Conservation (phyloP, 2,797 vertebrate species). For the Tamandua tetradactyla region DNA sequence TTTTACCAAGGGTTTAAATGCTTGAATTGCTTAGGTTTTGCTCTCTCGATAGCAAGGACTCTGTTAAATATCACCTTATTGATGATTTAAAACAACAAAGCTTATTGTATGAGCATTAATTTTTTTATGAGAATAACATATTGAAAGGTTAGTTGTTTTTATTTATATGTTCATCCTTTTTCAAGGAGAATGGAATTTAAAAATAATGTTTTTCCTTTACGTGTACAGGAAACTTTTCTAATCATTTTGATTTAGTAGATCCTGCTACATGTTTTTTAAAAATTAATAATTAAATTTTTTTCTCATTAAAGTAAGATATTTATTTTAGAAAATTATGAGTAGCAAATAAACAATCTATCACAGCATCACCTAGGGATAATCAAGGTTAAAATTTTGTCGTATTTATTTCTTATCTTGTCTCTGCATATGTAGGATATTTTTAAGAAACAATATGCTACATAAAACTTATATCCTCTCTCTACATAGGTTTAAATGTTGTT, state of each 20-base stretch:
- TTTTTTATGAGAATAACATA: neutral
- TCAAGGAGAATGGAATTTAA: neutral
- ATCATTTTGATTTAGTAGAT: neutral
- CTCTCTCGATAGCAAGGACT: neutral
- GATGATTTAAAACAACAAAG: neutral
- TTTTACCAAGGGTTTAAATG: neutral
- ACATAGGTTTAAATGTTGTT: neutral
- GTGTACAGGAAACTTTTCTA: neutral
- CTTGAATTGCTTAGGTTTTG: neutral
- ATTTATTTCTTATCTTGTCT: neutral
- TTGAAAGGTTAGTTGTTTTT: neutral
- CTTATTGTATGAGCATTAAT: neutral
- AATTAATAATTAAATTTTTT: neutral
- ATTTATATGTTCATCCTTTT: neutral
- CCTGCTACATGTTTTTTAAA: neutral
- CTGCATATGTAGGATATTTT: neutral
- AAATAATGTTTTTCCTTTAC: neutral
- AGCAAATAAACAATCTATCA: neutral
- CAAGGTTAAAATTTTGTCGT: neutral
- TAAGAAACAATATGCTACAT: neutral
- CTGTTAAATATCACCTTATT: neutral
- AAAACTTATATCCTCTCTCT: neutral
- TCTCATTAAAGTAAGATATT: neutral
- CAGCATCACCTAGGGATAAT: neutral
- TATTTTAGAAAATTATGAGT: neutral